phyloP scores from a whole-genome alignment of 2,113 vertebrate genomes.

The Chloroceryle aenea region DNA sequence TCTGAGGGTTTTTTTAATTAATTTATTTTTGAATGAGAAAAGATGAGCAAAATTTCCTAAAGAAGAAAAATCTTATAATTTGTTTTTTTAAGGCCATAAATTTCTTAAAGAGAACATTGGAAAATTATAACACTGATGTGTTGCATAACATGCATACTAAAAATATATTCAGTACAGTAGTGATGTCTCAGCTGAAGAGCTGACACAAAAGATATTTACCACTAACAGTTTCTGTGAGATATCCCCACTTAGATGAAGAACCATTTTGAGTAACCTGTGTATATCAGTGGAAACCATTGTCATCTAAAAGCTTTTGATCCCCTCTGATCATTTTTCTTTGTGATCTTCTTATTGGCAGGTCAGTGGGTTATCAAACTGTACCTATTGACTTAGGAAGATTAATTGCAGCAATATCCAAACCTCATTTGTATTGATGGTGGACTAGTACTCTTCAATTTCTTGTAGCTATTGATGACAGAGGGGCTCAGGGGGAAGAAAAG shows the following conservation, averaged over 20 bases:
- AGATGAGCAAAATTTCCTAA: neutral
- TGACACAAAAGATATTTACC: neutral
- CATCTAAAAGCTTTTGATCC: neutral
- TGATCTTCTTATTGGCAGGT: neutral
- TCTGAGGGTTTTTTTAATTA: neutral
- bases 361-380: neutral
- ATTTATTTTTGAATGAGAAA: neutral
- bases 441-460: neutral
- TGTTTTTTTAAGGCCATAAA: neutral
- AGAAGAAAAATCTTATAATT: neutral
- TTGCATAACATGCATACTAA: neutral
- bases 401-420: neutral
- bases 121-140: neutral
- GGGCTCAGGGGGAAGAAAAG: neutral
- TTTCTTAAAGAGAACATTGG: neutral
- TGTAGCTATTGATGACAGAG: neutral
- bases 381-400: slow-evolving; percentile 14
- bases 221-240: neutral
- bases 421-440: neutral
- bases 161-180: neutral
- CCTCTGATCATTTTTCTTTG: neutral
- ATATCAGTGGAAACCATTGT: neutral
- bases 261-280: neutral
- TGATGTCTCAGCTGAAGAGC: neutral
- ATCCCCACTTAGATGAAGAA: neutral